Evolutionary conservation across 2,888 invertebrate genomes (phyloP), one percentile per base, ranked within the genome.

Genomic region (Heliconius sara): DNA sequence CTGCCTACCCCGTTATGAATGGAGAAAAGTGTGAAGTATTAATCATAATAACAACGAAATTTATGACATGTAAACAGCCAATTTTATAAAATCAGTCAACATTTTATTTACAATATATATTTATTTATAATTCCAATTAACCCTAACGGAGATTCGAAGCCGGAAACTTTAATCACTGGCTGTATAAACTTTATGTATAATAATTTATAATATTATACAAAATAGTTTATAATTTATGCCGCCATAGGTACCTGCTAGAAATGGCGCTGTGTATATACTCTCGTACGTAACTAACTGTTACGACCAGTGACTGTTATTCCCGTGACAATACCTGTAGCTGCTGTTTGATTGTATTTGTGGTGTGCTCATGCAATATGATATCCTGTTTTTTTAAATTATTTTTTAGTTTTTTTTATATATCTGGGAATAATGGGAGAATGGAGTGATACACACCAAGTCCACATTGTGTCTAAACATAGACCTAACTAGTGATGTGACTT

Each of bases 151-250:
- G 39, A 68, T 27, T 39, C 68, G 34, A 68, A 68, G n/a, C 39
- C 25, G 2, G 6, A 6, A n/a, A 25, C 13, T 27, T n/a, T 68
- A 2, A 68, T 39, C 30, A 30, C 16, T 66, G 66, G 30, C 60
- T 67, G 9, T 34, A 10, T 16, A 34, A 39, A 68, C n/a, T 66
- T 16, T 30, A 66, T 68, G n/a, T 68, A 25, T 68, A 65, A 39
- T 68, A 68, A 30, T 68, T 13, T 68, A 25, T 68, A 65, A 39
- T 68, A 68, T 25, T 39, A 43, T 43, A 70, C 16, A 47, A 68
- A 68, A 70, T 70, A 70, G 43, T 47, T 70, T 70, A 43, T 70
- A 70, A 70, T 70, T 70, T 70, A 70, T 70, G 25, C 70, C 43
- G 16, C 16, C 70, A 16, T 60, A n/a, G 60, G 60, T 25, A 25